These are phyloP conservation scores for Psittacula derbiana DNA, from an alignment of 2,797 vertebrate genomes.

Conservation along the genomic window DNA sequence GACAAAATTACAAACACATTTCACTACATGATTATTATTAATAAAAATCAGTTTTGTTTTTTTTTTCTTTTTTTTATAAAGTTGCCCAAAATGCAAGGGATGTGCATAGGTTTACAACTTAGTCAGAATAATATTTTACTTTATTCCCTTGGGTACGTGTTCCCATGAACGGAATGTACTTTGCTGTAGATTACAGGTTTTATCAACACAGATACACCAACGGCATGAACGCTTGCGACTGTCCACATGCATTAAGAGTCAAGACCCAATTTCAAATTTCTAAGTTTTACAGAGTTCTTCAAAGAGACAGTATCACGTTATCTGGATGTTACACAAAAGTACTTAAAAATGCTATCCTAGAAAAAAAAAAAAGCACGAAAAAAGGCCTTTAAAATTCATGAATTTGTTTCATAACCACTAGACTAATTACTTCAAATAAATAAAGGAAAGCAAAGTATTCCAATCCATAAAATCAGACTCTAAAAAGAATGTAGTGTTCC, in stretches of 20 bases:
- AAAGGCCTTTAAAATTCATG: slow-evolving; percentile 80
- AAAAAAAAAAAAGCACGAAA: slow-evolving; percentile 56
- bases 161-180: slow-evolving; percentile 94
- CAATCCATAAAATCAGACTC: slow-evolving; percentile 82
- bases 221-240: slow-evolving; percentile 93
- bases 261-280: slow-evolving; percentile 92
- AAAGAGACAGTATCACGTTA: slow-evolving; percentile 95
- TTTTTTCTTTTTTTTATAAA: slow-evolving; percentile 84
- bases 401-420: slow-evolving; percentile 76
- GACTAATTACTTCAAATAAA: slow-evolving; percentile 84
- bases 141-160: slow-evolving; percentile 82
- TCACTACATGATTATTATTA: slow-evolving; percentile 94
- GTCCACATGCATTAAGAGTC: slow-evolving; percentile 98
- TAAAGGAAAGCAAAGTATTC: slow-evolving; percentile 81
- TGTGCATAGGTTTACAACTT: slow-evolving; percentile 92
- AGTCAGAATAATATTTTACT: slow-evolving; percentile 81
- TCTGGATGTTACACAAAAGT: slow-evolving; percentile 79
- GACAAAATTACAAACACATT: slow-evolving; percentile 95
- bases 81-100: slow-evolving; percentile 91
- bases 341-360: slow-evolving; percentile 77
- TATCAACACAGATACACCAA: slow-evolving; percentile 91
- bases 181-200: slow-evolving; percentile 86
- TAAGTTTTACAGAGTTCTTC: slow-evolving; percentile 92
- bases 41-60: slow-evolving; percentile 85
- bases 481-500: slow-evolving; percentile 84